Evolutionary conservation across 1,140 invertebrate genomes (phyloP).

Genomic region (Drosophila oshimai): DNA sequence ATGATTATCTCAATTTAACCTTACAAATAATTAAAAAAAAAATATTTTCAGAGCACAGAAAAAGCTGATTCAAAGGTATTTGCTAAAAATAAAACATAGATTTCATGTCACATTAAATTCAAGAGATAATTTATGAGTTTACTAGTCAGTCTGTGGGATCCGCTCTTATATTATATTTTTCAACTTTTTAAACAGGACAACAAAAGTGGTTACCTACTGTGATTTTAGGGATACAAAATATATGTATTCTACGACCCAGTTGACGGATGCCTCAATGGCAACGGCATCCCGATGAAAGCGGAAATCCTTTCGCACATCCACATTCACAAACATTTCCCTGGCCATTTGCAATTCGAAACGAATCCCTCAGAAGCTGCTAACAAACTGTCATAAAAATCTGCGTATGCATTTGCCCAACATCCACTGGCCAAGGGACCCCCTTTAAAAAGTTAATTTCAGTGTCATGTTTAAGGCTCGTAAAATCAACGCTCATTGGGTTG

Average conservation of each 20-base stretch:
- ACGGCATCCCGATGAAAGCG: conserved; percentile 7
- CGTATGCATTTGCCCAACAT: conserved; percentile 16
- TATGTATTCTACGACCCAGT: not conserved
- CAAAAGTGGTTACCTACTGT: too few species aligned
- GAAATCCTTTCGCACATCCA: conserved; percentile 12
- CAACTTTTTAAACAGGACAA: too few species aligned
- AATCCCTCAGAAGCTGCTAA: not conserved
- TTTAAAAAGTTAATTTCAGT: conserved; percentile 31
- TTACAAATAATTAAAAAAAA: too few species aligned
- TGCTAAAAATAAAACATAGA: too few species aligned
- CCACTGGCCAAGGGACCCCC: not conserved
- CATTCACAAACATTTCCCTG: not conserved
- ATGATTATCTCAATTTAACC: too few species aligned
- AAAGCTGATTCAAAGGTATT: too few species aligned
- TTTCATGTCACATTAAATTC: too few species aligned
- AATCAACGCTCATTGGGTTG: conserved; percentile 40
- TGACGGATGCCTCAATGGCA: not conserved
- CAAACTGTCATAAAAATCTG: conserved; percentile 29
- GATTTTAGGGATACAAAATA: too few species aligned
- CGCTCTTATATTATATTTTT: too few species aligned
- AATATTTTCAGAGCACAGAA: too few species aligned
- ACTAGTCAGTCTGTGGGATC: too few species aligned
- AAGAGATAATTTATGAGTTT: too few species aligned
- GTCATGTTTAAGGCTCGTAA: conserved; percentile 55
- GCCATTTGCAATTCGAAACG: not conserved